Evolutionary conservation across 2,888 invertebrate genomes (phyloP).

Genomic region (Elysia crispata): DNA sequence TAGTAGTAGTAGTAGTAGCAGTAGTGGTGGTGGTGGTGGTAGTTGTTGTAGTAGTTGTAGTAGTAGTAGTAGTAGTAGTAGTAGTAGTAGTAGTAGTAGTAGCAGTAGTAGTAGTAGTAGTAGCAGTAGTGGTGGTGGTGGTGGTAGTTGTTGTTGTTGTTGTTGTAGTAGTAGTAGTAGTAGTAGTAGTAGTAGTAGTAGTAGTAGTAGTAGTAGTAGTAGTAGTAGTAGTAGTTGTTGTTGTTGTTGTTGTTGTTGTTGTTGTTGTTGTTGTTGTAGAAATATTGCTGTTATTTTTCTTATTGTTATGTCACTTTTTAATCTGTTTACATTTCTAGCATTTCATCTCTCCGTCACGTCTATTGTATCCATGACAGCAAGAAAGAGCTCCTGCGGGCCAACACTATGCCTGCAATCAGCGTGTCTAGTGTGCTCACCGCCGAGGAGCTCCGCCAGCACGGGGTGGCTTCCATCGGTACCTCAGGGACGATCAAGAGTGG

Average conservation of each 20-base stretch:
- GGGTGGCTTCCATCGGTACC: neutral
- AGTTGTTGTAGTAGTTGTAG: neutral
- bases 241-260: constrained; percentile 1
- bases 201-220: constrained; percentile 32
- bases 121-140: constrained; percentile 25
- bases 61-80: neutral
- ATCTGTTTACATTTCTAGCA: neutral
- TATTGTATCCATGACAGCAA: constrained; percentile 29
- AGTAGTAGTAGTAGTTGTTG: constrained; percentile 25
- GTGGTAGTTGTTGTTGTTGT: neutral
- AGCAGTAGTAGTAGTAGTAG: constrained; percentile 27
- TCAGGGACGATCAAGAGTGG: constrained; percentile 10
- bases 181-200: constrained; percentile 35
- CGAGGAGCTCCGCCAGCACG: constrained; percentile 20
- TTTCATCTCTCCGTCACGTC: too few relatives aligned
- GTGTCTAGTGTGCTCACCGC: constrained; percentile 38
- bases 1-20: neutral
- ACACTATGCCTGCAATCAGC: constrained; percentile 48
- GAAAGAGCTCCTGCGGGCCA: constrained; percentile 50
- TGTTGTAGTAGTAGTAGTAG: constrained; percentile 30
- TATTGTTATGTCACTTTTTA: neutral
- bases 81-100: neutral
- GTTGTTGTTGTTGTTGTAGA: neutral
- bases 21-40: neutral
- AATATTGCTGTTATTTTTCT: neutral